These are phyloP conservation scores for Cliona cf. orientalis DNA, from an alignment of 37 sponge, comb jelly and placozoan species.

Conservation along the genomic window DNA sequence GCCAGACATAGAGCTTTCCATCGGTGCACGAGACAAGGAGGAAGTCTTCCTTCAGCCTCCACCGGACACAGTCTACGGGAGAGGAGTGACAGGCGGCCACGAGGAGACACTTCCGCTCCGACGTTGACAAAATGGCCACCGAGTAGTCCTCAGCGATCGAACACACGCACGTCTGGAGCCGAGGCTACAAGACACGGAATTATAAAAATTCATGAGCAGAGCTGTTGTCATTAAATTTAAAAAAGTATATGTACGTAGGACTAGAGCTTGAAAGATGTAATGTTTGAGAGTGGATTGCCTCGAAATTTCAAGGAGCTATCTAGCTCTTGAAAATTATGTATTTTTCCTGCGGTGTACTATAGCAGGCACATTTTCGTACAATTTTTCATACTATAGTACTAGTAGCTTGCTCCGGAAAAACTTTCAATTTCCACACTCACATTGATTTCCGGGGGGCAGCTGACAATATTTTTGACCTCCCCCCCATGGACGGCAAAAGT, in stretches of 20 bases:
- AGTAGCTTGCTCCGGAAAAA: not conserved
- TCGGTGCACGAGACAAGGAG: constrained; percentile 82
- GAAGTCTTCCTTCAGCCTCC: constrained; percentile 90
- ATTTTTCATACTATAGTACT: not conserved
- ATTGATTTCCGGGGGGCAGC: constrained; percentile 77
- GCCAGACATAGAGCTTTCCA: constrained; percentile 91
- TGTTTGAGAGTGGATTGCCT: no score
- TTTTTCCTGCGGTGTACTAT: not conserved
- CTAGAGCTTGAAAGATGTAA: no score
- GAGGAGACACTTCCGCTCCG: constrained; percentile 77
- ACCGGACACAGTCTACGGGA: constrained; percentile 64
- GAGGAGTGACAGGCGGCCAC: constrained; percentile 83
- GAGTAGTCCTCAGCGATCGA: constrained; percentile 88
- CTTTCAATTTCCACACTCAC: constrained; percentile 42
- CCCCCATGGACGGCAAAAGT: constrained; percentile 88
- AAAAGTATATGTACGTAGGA: no score
- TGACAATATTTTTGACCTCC: constrained; percentile 59
- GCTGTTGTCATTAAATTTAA: no score
- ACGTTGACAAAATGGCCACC: constrained; percentile 87
- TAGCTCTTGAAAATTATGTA: no score
- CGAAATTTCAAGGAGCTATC: no score
- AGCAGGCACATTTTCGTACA: not conserved
- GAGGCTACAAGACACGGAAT: constrained; percentile 55
- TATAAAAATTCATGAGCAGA: no score
- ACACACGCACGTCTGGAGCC: constrained; percentile 88